Conservation (phyloP, 2,888 invertebrate genomes). For the Galerucella calmariensis region DNA sequence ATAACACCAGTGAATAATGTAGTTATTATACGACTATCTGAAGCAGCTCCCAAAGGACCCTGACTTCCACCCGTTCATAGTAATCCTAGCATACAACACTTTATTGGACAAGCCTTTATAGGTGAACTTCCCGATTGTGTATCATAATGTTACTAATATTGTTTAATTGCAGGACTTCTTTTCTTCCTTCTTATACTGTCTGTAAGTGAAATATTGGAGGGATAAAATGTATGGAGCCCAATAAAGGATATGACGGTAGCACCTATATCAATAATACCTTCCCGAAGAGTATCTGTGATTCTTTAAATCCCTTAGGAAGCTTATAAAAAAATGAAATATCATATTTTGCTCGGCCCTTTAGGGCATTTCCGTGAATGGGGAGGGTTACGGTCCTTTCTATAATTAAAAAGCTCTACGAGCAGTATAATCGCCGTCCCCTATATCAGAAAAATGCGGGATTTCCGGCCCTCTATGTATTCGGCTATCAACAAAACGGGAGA, state of each 20-base stretch:
- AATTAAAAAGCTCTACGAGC: conserved; percentile 32
- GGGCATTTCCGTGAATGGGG: conserved; percentile 15
- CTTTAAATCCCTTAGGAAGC: background rate
- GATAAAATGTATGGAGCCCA: no score
- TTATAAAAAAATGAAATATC: conserved; percentile 13
- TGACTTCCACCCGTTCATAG: no score
- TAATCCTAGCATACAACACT: no score
- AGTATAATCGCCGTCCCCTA: conserved; percentile 23
- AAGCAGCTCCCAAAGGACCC: no score
- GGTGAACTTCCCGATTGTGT: no score
- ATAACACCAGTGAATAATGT: no score
- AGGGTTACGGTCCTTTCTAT: conserved; percentile 20
- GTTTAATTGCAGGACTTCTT: no score
- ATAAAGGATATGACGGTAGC: background rate
- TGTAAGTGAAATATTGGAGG: no score
- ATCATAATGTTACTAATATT: no score
- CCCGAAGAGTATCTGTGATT: background rate
- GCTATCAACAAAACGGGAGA: conserved; percentile 28
- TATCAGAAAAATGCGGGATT: conserved; percentile 32
- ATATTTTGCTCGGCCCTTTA: conserved; percentile 18
- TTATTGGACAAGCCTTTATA: no score
- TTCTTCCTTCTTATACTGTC: no score
- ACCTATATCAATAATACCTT: background rate
- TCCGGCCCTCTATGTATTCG: conserved; percentile 30
- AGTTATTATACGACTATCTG: no score